Evolutionary conservation across 2,888 invertebrate species (phyloP).

Genomic region (Agonopterix alstromeriana): DNA sequence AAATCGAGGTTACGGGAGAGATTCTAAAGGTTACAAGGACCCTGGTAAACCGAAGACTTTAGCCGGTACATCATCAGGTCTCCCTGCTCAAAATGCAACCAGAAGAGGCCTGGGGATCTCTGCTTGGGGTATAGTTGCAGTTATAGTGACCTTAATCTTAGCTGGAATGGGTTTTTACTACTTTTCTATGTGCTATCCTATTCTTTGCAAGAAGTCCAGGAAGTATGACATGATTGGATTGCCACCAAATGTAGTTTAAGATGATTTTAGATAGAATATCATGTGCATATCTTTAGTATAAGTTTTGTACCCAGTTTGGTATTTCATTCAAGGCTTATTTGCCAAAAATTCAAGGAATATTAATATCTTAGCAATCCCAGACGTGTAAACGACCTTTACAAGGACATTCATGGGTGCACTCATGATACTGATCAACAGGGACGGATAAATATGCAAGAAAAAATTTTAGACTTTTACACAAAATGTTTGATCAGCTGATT

Average conservation of each 20-base stretch:
- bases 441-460: too few relatives aligned
- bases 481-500: too few relatives aligned
- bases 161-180: slow-evolving; percentile 78
- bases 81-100: slow-evolving; percentile 35
- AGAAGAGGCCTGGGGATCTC: slow-evolving; percentile 71
- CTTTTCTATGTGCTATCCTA: slow-evolving; percentile 80
- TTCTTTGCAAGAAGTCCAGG: slow-evolving; percentile 74
- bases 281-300: slow-evolving; percentile 1
- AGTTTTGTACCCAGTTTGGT: too few relatives aligned
- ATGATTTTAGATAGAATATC: background rate
- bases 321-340: too few relatives aligned
- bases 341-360: too few relatives aligned
- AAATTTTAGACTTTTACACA: too few relatives aligned
- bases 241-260: slow-evolving; percentile 45
- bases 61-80: slow-evolving; percentile 32
- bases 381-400: too few relatives aligned
- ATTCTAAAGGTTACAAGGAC: slow-evolving; percentile 22
- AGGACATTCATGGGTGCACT: too few relatives aligned
- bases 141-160: slow-evolving; percentile 68
- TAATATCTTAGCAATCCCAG: too few relatives aligned
- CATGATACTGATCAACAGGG: too few relatives aligned
- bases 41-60: slow-evolving; percentile 28
- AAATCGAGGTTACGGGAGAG: slow-evolving; percentile 18
- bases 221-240: slow-evolving; percentile 76
- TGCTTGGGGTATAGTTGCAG: slow-evolving; percentile 80